Conservation (phyloP, 2,113 vertebrate species). For the Mustela lutreola region DNA sequence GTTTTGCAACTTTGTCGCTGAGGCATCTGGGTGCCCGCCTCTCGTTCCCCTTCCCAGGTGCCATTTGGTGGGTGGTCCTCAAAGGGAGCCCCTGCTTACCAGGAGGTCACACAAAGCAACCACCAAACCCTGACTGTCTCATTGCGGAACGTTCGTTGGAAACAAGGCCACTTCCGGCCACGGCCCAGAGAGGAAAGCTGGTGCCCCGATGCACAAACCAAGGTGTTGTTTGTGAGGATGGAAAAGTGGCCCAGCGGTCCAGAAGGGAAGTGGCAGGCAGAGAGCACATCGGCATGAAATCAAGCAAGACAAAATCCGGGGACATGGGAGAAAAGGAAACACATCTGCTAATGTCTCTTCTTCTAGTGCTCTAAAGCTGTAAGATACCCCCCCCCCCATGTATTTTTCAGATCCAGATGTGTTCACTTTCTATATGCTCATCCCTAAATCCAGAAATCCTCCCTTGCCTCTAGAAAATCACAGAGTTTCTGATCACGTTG, state of each 20-base stretch:
- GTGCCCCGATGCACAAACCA: fast-evolving
- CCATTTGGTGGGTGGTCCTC: not conserved
- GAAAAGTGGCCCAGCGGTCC: not conserved
- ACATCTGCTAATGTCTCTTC: not conserved
- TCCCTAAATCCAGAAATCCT: not conserved
- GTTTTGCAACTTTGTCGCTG: fast-evolving
- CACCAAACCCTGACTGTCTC: fast-evolving
- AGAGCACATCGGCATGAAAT: not conserved
- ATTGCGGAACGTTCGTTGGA: fast-evolving
- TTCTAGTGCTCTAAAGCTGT: not conserved
- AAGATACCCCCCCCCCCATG: not conserved
- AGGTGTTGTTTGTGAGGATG: too few species aligned
- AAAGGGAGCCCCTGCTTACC: not conserved
- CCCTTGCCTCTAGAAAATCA: not conserved
- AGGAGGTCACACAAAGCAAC: not conserved
- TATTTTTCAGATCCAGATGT: not conserved
- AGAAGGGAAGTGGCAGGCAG: not conserved
- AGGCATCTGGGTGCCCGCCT: not conserved
- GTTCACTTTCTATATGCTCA: not conserved
- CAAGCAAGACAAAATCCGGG: not conserved
- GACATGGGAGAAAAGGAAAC: not conserved
- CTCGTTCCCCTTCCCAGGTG: not conserved
- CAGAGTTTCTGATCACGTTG: not conserved
- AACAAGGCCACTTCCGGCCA: not conserved
- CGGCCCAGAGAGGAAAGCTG: not conserved